Conservation (phyloP, 1,140 invertebrate species). For the Pseudomyrmex sp. region DNA sequence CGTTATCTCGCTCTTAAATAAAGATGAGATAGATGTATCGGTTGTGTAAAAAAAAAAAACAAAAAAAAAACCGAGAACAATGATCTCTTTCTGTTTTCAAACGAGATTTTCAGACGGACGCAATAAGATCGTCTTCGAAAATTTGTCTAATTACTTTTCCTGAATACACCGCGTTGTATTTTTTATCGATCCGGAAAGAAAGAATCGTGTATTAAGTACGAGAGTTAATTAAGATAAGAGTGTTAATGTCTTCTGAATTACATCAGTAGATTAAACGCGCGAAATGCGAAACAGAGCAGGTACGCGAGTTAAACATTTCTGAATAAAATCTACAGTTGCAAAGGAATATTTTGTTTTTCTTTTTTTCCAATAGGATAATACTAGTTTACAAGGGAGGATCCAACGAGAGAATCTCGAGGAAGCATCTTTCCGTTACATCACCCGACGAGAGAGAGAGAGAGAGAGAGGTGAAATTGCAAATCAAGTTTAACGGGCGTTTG, state of each 20-base stretch:
- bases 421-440: slow-evolving; percentile 30
- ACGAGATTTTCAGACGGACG: background rate
- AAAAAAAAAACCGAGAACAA: background rate
- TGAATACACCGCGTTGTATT: no score
- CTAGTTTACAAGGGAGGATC: background rate
- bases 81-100: background rate
- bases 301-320: slow-evolving; percentile 6
- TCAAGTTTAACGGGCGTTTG: slow-evolving; percentile 38
- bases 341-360: background rate
- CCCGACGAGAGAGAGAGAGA: background rate
- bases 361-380: background rate
- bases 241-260: background rate
- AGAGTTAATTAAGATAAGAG: background rate
- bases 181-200: no score
- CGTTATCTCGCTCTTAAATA: slow-evolving; percentile 33
- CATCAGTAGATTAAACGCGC: background rate
- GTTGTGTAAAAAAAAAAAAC: background rate
- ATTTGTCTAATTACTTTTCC: background rate
- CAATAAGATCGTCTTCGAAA: background rate
- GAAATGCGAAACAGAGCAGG: no score
- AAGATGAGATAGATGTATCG: slow-evolving; percentile 11
- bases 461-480: slow-evolving; percentile 45
- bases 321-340: background rate
- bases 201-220: no score
- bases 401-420: slow-evolving; percentile 4